phyloP scores from a whole-genome alignment of 2,797 vertebrate species.

The Pteronotus mesoamericanus region DNA sequence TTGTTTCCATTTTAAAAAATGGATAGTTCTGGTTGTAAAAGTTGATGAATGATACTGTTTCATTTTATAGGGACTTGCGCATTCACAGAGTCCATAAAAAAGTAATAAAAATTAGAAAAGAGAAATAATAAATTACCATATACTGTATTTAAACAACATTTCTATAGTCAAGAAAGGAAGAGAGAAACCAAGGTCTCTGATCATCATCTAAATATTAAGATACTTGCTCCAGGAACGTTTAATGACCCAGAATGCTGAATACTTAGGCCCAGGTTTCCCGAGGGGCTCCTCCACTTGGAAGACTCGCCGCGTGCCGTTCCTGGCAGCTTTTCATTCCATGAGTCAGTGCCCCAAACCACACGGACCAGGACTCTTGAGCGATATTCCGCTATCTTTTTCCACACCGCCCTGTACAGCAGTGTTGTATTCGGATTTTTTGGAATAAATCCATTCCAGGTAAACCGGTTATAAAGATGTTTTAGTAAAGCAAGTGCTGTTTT shows the following conservation, averaged over 20 bases:
- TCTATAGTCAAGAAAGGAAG: neutral
- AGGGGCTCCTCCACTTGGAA: neutral
- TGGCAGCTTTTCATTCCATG: neutral
- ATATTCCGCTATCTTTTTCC: neutral
- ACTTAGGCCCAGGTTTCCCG: neutral
- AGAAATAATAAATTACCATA: neutral
- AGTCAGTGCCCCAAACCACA: neutral
- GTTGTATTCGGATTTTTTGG: neutral
- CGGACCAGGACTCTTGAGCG: neutral
- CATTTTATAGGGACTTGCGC: neutral
- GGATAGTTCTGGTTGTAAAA: neutral
- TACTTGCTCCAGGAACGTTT: neutral
- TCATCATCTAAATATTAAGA: neutral
- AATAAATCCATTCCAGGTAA: neutral
- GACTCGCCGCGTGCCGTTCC: neutral
- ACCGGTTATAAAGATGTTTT: neutral
- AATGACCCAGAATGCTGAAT: neutral
- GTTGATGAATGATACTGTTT: neutral
- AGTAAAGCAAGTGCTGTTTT: neutral
- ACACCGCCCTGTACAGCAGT: neutral
- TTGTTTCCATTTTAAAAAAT: neutral
- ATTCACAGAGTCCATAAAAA: neutral
- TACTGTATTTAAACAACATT: neutral
- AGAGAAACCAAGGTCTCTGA: neutral
- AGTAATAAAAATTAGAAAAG: neutral